Evolutionary conservation across 2,797 vertebrate species (phyloP), one percentile per base, ranked within the genome.

Genomic region (Phalloptychus januarius): DNA sequence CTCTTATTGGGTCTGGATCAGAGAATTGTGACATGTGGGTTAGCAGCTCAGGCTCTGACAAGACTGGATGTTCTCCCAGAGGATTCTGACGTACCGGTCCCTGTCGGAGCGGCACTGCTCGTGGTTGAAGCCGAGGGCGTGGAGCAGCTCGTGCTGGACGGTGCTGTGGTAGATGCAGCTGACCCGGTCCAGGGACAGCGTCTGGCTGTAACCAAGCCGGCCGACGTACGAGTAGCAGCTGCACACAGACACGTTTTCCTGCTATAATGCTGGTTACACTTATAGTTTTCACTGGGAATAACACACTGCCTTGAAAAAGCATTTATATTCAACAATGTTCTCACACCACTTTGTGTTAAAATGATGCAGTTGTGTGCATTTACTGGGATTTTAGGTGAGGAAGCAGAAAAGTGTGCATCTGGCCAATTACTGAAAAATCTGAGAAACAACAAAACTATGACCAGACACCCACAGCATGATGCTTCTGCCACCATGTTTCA

Each of bases 81-180:
- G 83, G 75, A 95, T 40, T 0, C 79, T 84, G 83, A 95, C 94
- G 91, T 95, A 69, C 61, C 86, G 82, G 85, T 95, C 94, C 54
- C 94, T 85, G 90, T 95, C 95, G 1, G 82, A 95, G 74, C 93
- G 91, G 50, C 88, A 90, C 85, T 95, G 95, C 52, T 95, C 95
- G 8, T 95, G 95, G 85, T 94, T 86, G 85, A 95, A 95, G 77
- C 94, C 95, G 7, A 95, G 93, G 25, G 94, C 94, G n/a, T 95
- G 95, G 12, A 95, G 92, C 78, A 95, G 91, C 90, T 95, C 93
- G 12, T 95, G 94, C 79, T 94, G 94, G 18, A 95, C 88, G 0
- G 88, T 94, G 81, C 16, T 87, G 82, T 95, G 90, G 86, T 94
- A 95, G n/a, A 95, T 15, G 61, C 94, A 95, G 46, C 93, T 92